phyloP scores from a whole-genome alignment of 2,888 invertebrate genomes.

The Calameuta pallipes region DNA sequence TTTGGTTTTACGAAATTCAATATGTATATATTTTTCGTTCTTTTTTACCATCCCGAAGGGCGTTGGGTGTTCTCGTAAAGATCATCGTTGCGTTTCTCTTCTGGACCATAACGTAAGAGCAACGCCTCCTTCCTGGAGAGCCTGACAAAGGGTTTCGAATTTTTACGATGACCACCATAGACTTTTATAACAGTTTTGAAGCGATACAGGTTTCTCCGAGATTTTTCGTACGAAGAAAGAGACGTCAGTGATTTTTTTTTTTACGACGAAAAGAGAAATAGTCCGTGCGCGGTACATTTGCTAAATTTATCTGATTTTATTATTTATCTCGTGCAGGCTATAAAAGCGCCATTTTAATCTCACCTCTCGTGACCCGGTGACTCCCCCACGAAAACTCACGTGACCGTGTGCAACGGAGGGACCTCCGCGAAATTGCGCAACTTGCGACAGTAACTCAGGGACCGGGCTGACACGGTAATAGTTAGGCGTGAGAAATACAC shows the following conservation, averaged over 20 bases:
- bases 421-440: constrained; percentile 1
- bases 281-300: neutral
- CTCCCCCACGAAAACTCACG: neutral
- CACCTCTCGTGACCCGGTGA: neutral
- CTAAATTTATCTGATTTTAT: neutral
- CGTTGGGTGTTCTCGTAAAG: neutral
- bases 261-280: neutral
- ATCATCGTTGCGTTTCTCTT: neutral
- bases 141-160: neutral
- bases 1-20: neutral
- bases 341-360: neutral
- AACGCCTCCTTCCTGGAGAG: neutral
- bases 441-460: constrained; percentile 26
- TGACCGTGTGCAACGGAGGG: neutral
- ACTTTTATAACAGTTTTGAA: neutral
- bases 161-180: neutral
- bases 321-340: neutral
- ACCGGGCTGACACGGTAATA: constrained; percentile 33
- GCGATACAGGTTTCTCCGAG: neutral
- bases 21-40: constrained; percentile 1
- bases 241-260: neutral
- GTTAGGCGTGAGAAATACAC: constrained; percentile 42
- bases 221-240: neutral
- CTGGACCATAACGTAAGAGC: neutral
- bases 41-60: neutral